Percentiles rank a stretch among this genome's conserved stretches.
Evolutionary conservation across 2,113 vertebrate genomes (phyloP).

Genomic region (Dicaeum eximium): DNA sequence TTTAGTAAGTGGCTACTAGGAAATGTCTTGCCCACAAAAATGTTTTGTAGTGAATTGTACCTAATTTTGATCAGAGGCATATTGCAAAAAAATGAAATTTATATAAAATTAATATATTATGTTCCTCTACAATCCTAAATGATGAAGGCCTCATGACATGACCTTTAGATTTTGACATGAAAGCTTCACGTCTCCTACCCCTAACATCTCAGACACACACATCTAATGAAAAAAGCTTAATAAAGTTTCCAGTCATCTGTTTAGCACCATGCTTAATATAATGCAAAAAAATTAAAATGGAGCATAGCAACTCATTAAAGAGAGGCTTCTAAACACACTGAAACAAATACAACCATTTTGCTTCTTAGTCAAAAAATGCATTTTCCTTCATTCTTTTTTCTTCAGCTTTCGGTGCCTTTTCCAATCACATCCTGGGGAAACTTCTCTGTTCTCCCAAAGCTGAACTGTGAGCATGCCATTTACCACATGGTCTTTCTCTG

Average conservation of each 20-base stretch:
- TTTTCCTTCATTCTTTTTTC: not conserved
- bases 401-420: not conserved
- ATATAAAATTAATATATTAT: not conserved
- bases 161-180: not conserved
- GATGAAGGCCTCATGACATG: rapidly evolving
- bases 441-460: not conserved
- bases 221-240: not conserved
- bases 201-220: not conserved
- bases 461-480: not conserved
- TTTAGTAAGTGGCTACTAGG: not conserved
- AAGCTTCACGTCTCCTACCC: rapidly evolving
- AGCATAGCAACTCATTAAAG: not conserved
- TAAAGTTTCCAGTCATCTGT: not conserved
- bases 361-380: not conserved
- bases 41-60: not conserved
- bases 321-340: not conserved
- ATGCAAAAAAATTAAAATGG: not conserved
- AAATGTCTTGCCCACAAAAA: not conserved
- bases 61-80: not conserved
- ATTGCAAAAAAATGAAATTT: not conserved
- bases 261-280: not conserved
- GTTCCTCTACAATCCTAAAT: not conserved
- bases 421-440: not conserved
- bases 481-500: not conserved
- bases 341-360: not conserved